Base-by-base conservation (phyloP, 2,797 vertebrate genomes). In the Leptatherina wallacei region DNA sequence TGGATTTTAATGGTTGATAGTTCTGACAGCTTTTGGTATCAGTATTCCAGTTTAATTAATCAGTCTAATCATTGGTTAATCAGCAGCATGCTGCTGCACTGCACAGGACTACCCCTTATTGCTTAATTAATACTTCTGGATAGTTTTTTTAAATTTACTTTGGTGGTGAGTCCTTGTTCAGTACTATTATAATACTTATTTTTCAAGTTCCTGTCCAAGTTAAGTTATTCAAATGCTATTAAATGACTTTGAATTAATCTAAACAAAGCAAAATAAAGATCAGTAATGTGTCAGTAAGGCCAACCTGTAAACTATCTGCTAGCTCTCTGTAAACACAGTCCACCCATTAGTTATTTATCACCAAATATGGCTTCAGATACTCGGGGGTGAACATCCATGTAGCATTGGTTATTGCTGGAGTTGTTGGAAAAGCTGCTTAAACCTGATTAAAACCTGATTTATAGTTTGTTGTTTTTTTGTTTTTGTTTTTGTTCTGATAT, bases 1-100 rank as follows among this genome's bases (percentile, higher is more conserved):
- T 40, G 56, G 9, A 11, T 68, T 81, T 32, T 58, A 75, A 72
- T 70, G 35, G 27, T 59, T 64, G 30, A 62, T 20, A 35, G 36
- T 49, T 12, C 51, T 58, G 24, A 70, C 14, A 3, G 33, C 42
- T 60, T 67, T 57, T 47, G 12, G 6, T 38, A 42, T 67, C 16
- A n/a, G 7, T 16, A 2, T 58, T 80, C 22, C 38, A 12, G 40
- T 77, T 73, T 40, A 59, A 51, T 65, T 63, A 42, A 22, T 65
- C 52, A 61, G 6, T 47, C 47, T 49, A 62, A 47, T 20, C 29
- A 52, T 52, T 52, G 3, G 22, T 24, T 30, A 40, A 47, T 14
- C 11, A 29, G 40, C 27, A 20, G 38, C 27, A 40, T 30, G 60
- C 60, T 44, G 60, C 60, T 61, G 27, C 9, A 30, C 24, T 18